A percentile compares a stretch with the other conserved stretches of the same genome.
Conservation (phyloP, 2,113 vertebrate species). For the Bos javanicus region DNA sequence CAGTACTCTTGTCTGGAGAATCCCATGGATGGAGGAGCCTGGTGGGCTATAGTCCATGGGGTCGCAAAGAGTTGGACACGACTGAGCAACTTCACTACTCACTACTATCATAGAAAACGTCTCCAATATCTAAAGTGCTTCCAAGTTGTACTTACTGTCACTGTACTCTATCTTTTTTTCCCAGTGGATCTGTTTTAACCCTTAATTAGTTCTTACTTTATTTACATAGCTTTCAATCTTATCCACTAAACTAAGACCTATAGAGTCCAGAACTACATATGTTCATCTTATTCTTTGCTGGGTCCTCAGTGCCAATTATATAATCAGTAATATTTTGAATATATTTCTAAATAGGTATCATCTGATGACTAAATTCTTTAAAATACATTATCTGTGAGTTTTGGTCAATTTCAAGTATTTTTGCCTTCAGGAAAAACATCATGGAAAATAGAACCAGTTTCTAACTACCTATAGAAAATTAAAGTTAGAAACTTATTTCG, state of each 20-base stretch:
- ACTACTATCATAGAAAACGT: not conserved
- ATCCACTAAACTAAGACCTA: not conserved
- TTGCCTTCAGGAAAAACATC: not conserved
- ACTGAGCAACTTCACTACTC: too few relatives aligned
- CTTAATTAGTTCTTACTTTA: not conserved
- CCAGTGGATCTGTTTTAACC: not conserved
- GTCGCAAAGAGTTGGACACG: too few relatives aligned
- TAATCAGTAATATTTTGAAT: not conserved
- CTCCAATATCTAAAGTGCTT: not conserved
- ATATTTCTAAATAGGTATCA: not conserved
- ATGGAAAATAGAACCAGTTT: not conserved
- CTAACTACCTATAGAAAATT: not conserved
- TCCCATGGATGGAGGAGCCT: too few relatives aligned
- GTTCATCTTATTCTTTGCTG: not conserved
- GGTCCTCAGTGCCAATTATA: not conserved
- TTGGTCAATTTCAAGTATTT: not conserved
- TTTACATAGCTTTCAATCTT: not conserved
- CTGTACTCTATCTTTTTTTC: not conserved
- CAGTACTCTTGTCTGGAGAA: too few relatives aligned
- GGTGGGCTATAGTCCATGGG: too few relatives aligned
- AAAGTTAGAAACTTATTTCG: not conserved
- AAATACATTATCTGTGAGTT: not conserved
- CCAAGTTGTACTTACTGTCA: not conserved
- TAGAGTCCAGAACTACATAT: not conserved
- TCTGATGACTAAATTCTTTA: not conserved